phyloP scores from a whole-genome alignment of 2,797 vertebrate species.

The Mus minutoides region DNA sequence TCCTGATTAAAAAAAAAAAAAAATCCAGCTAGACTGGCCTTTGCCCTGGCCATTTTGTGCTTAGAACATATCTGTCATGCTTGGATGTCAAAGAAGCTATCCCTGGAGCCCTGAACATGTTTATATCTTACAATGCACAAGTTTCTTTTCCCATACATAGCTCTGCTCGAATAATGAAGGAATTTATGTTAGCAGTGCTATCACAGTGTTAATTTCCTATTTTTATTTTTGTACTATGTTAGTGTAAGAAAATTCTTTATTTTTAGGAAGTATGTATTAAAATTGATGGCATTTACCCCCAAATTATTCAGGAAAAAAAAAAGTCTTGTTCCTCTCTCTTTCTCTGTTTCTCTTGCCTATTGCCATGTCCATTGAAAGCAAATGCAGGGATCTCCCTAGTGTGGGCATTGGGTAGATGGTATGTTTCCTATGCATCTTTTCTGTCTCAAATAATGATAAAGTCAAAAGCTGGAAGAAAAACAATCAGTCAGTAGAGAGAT shows the following conservation, averaged over 20 bases:
- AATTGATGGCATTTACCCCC: background rate
- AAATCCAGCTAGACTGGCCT: background rate
- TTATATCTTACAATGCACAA: background rate
- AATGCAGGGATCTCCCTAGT: background rate
- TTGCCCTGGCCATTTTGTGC: background rate
- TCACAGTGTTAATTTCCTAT: background rate
- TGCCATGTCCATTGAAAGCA: background rate
- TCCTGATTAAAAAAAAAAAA: background rate
- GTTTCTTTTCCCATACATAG: background rate
- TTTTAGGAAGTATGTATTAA: background rate
- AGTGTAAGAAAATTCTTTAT: constrained; percentile 19
- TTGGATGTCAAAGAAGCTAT: background rate
- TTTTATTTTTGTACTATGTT: background rate
- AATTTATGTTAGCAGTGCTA: background rate
- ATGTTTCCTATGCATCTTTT: background rate
- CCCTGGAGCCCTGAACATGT: background rate
- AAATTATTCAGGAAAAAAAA: constrained; percentile 31
- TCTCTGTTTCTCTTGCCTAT: background rate
- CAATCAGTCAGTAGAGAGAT: background rate
- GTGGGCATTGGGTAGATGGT: background rate
- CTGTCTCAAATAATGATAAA: constrained; percentile 6
- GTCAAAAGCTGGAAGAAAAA: background rate
- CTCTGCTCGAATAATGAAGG: background rate
- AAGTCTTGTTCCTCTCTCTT: background rate
- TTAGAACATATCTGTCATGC: background rate